Evolutionary conservation across 2,888 invertebrate species (phyloP).

Genomic region (Rhimphoctona megacephalus): DNA sequence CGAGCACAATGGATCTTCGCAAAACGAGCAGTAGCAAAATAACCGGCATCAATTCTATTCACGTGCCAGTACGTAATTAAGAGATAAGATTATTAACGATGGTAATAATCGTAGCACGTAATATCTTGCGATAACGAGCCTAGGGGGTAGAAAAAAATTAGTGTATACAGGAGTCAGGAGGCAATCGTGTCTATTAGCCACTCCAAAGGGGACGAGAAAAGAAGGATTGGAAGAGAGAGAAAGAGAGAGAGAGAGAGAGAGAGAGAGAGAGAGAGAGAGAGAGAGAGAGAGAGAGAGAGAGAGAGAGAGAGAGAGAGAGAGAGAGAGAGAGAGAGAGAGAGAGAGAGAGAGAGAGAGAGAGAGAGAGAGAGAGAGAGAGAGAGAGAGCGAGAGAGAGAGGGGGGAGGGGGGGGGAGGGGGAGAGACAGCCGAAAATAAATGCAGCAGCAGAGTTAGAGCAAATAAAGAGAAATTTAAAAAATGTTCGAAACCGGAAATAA

Average conservation of each 20-base stretch:
- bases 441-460: neutral
- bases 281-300: neutral
- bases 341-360: conserved; percentile 4
- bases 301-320: conserved; percentile 1
- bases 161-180: conserved; percentile 41
- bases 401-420: neutral
- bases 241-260: conserved; percentile 2
- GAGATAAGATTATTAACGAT: conserved; percentile 69
- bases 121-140: conserved; percentile 65
- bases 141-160: conserved; percentile 33
- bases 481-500: neutral
- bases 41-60: conserved; percentile 62
- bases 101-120: conserved; percentile 64
- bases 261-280: neutral
- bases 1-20: conserved; percentile 33
- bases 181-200: conserved; percentile 58
- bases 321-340: neutral
- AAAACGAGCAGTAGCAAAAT: conserved; percentile 25
- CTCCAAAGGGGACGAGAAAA: conserved; percentile 37
- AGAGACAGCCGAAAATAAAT: conserved; percentile 10
- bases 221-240: conserved; percentile 3
- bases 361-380: neutral
- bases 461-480: neutral
- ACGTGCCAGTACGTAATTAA: conserved; percentile 66
- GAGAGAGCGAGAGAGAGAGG: neutral